These are phyloP conservation scores for Diadophis punctatus DNA, from an alignment of 2,113 vertebrate species.

Conservation along the genomic window DNA sequence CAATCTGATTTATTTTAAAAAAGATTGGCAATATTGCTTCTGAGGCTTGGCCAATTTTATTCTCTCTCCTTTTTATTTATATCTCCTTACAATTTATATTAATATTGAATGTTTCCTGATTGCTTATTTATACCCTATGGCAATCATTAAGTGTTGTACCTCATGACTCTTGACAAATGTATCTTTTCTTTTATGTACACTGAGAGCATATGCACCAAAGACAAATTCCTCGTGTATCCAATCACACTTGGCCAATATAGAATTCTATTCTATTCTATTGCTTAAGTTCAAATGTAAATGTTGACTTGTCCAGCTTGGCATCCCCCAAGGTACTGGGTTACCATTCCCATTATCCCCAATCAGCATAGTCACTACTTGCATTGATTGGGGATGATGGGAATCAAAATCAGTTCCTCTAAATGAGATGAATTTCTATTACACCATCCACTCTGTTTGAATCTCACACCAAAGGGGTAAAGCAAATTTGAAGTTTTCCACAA, in stretches of 20 bases:
- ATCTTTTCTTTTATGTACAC: too few relatives aligned
- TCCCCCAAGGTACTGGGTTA: background rate
- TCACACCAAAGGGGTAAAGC: background rate
- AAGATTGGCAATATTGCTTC: too few relatives aligned
- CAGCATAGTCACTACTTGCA: background rate
- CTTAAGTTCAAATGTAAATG: background rate
- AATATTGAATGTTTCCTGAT: too few relatives aligned
- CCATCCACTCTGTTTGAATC: background rate
- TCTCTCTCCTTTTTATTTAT: background rate
- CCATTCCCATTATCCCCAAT: background rate
- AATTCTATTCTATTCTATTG: too few relatives aligned
- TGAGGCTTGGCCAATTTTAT: background rate
- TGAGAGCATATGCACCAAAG: too few relatives aligned
- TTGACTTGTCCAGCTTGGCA: background rate
- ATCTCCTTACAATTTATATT: too few relatives aligned
- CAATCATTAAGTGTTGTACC: too few relatives aligned
- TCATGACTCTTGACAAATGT: too few relatives aligned
- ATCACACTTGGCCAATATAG: too few relatives aligned
- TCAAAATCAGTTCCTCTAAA: background rate
- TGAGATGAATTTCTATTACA: background rate
- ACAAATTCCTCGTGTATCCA: too few relatives aligned
- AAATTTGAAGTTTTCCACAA: background rate
- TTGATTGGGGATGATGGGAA: background rate
- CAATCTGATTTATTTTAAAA: background rate
- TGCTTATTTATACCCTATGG: too few relatives aligned